Conservation (phyloP, 1,140 invertebrate genomes). For the Probaryconus sp. region DNA sequence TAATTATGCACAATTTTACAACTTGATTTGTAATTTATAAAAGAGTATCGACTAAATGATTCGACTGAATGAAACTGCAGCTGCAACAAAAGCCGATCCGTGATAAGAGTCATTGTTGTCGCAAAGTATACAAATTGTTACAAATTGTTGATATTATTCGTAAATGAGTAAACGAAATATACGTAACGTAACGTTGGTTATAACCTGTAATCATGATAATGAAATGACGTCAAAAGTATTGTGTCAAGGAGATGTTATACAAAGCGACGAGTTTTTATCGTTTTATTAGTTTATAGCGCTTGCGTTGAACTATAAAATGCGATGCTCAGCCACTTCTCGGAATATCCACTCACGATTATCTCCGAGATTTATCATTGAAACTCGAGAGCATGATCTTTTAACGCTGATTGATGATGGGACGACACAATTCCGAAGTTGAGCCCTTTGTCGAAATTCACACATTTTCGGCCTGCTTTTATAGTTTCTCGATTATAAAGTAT, state of each 20-base stretch:
- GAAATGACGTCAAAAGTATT: constrained; percentile 45
- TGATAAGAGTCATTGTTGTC: no score
- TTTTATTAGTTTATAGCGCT: constrained; percentile 59
- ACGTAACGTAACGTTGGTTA: constrained; percentile 28
- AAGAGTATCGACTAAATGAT: no score
- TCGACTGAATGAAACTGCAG: no score
- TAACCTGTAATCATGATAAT: constrained; percentile 20
- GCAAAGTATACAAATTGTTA: constrained; percentile 13
- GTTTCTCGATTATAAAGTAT: no score
- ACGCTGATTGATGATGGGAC: constrained; percentile 41
- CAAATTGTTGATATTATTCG: constrained; percentile 17
- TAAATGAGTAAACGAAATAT: constrained; percentile 23
- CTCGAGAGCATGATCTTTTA: constrained; percentile 45
- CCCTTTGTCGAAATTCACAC: constrained; percentile 46
- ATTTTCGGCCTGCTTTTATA: no score
- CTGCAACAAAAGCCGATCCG: no score
- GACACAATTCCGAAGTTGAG: constrained; percentile 31
- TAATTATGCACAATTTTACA: no score
- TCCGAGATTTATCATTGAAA: constrained; percentile 43
- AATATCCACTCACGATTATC: constrained; percentile 43
- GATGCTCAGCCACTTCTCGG: constrained; percentile 36
- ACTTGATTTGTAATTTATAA: no score
- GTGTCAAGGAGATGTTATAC: constrained; percentile 48
- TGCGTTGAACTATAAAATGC: constrained; percentile 50
- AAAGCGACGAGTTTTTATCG: constrained; percentile 58